Conservation (phyloP, 1,140 invertebrate species). For the Ostrea edulis region DNA sequence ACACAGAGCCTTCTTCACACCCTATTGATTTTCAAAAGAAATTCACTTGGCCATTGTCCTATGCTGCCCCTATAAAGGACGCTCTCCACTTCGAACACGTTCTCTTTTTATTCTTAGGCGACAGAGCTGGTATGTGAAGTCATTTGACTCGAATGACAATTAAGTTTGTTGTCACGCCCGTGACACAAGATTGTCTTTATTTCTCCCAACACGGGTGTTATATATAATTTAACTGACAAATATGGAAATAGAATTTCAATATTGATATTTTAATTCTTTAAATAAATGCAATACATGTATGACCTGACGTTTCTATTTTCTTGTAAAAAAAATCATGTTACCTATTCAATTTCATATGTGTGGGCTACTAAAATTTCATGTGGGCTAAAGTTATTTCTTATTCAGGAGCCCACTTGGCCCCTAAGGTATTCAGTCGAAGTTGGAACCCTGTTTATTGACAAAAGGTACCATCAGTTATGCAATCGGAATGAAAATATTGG, state of each 20-base stretch:
- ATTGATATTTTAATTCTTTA: too few species aligned
- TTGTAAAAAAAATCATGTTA: not conserved
- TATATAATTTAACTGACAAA: not conserved
- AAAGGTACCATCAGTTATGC: not conserved
- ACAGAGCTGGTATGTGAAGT: not conserved
- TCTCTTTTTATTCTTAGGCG: too few species aligned
- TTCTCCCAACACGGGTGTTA: not conserved
- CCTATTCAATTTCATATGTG: not conserved
- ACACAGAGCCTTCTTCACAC: constrained; percentile 11
- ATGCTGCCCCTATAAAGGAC: not conserved
- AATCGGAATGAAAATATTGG: not conserved
- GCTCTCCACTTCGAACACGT: not conserved
- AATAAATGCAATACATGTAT: not conserved
- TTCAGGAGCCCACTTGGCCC: too few species aligned
- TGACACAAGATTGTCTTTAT: not conserved
- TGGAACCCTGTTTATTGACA: not conserved
- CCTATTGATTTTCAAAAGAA: not conserved
- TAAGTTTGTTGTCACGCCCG: not conserved
- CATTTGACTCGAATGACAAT: not conserved
- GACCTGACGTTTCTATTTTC: not conserved
- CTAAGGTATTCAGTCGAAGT: too few species aligned
- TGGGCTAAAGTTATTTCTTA: not conserved
- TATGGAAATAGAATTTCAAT: not conserved
- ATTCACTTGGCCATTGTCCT: constrained; percentile 15
- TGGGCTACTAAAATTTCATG: not conserved